Evolutionary conservation across 2,888 invertebrate species (phyloP).

Genomic region (Ophonus ardosiacus): DNA sequence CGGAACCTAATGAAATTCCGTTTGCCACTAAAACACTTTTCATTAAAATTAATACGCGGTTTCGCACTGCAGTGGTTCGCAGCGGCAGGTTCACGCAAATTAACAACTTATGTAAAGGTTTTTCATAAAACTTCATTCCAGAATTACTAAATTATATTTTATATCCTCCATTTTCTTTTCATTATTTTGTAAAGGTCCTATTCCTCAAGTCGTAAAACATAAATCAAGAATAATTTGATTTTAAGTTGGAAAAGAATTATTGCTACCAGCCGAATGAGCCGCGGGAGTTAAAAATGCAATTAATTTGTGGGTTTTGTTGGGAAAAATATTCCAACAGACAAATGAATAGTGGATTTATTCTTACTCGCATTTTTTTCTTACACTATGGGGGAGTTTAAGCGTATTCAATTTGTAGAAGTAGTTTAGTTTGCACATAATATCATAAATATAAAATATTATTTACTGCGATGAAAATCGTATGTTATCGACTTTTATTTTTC

Average conservation of each 20-base stretch:
- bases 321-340: neutral
- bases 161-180: constrained; percentile 33
- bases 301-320: neutral
- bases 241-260: constrained; percentile 16
- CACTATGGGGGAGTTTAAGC: neutral
- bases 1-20: constrained; percentile 55
- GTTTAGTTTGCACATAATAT: no score
- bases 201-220: constrained; percentile 42
- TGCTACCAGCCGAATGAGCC: neutral
- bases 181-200: constrained; percentile 21
- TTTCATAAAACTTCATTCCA: constrained; percentile 53
- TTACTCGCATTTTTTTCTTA: neutral
- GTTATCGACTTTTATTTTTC: no score
- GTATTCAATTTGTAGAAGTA: no score
- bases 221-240: constrained; percentile 46
- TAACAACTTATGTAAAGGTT: constrained; percentile 61
- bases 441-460: no score
- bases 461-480: no score
- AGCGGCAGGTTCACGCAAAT: constrained; percentile 42
- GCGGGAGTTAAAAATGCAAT: neutral
- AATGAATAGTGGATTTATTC: neutral
- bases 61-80: constrained; percentile 56
- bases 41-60: constrained; percentile 62
- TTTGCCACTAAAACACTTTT: constrained; percentile 60
- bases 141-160: constrained; percentile 50